Evolutionary conservation across 1,140 invertebrate genomes (phyloP), one percentile per base, ranked within the genome.

Genomic region (Panulirus ornatus): DNA sequence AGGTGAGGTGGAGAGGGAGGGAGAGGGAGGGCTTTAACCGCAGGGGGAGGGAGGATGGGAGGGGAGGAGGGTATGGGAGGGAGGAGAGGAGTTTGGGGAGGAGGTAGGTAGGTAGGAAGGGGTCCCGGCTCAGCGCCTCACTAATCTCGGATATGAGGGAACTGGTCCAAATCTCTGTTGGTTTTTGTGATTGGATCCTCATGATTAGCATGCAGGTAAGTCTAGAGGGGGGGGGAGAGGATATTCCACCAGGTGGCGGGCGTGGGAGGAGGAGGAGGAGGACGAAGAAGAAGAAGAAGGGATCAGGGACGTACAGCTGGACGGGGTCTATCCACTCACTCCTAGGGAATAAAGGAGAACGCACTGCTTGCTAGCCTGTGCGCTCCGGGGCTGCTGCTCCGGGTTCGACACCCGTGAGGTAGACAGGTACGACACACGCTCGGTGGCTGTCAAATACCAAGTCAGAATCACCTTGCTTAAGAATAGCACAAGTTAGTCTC

Each of bases 131-230:
- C 58, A 81, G 51, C 42, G n/a, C 47, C 30, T 6, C 47, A 36
- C 66, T 81, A 83, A 81, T 84, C 79, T 54, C 16, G 58, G 58
- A 89, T 82, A 81, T 63, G 75, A 88, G 78, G 86, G 86, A 82
- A n/a, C 71, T 89, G 79, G 79, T 22, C 84, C 42, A 73, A 89
- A 58, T 54, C 87, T 51, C 27, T 89, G 87, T 89, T 89, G 79
- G 79, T 89, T 88, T 89, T 89, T 82, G 66, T 89, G 87, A 89
- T 84, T 83, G 87, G 87, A 89, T 89, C 87, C 63, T 73, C 79
- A 51, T 89, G 87, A 89, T 89, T 89, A 89, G 78, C 47, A 89
- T 11, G 36, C 85, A 88, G 85, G 75, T 79, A 63, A 40, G 58
- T 70, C 70, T 66, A n/a, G 84, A 40, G 73, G 58, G 66, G 30